Evolutionary conservation across 2,113 vertebrate genomes (phyloP).

Genomic region (Tupaia tana): DNA sequence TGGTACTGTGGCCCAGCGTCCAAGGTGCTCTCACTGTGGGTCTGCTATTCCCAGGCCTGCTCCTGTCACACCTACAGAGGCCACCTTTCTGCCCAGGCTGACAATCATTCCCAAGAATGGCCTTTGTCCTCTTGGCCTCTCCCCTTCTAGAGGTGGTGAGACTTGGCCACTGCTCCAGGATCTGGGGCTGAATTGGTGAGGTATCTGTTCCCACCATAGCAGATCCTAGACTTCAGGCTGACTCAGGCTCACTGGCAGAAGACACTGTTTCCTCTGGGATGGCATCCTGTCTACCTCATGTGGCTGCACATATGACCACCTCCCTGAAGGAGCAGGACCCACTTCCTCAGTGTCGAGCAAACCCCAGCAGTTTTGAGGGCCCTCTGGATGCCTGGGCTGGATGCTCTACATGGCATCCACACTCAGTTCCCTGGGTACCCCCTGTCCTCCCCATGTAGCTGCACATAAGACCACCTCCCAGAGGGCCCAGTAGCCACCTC

Average conservation of each 20-base stretch:
- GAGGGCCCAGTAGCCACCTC: too few relatives aligned
- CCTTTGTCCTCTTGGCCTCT: conserved; percentile 76
- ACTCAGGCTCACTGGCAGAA: conserved; percentile 16
- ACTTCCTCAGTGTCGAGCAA: background rate
- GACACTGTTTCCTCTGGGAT: conserved; percentile 59
- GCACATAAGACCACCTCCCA: too few relatives aligned
- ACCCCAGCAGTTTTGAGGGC: background rate
- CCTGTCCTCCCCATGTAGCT: too few relatives aligned
- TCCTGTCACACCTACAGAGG: conserved; percentile 1
- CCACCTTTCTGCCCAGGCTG: conserved; percentile 10
- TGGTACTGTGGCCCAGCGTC: conserved; percentile 47
- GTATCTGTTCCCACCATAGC: conserved; percentile 22
- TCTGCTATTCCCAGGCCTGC: conserved; percentile 61
- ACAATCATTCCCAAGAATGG: too few relatives aligned
- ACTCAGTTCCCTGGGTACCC: background rate
- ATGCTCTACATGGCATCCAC: background rate
- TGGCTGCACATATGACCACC: background rate
- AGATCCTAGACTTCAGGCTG: conserved; percentile 62
- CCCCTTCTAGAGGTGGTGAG: conserved; percentile 70
- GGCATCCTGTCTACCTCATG: background rate
- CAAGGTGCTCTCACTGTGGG: conserved; percentile 30
- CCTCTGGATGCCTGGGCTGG: too few relatives aligned
- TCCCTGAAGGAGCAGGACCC: background rate
- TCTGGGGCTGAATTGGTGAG: conserved; percentile 56
- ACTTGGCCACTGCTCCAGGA: conserved; percentile 67